These are phyloP conservation scores for Pseudopodoces humilis DNA, from an alignment of 2,113 vertebrate genomes.

Conservation along the genomic window DNA sequence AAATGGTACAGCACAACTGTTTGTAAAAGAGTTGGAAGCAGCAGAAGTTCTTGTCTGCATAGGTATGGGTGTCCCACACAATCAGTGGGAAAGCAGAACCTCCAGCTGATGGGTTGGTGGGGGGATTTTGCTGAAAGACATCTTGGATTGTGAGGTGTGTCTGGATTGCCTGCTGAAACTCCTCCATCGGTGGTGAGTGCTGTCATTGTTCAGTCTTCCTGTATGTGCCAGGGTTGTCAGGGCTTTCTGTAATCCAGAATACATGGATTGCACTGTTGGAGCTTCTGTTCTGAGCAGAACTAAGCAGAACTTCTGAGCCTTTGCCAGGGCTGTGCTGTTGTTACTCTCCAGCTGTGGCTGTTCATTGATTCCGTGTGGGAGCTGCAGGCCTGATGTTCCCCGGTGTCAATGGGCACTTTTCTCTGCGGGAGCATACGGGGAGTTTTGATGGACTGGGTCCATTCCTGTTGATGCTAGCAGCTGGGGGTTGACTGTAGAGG, in stretches of 20 bases:
- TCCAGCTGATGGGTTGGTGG: neutral
- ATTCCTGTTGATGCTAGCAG: neutral
- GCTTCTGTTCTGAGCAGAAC: neutral
- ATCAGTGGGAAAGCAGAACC: neutral
- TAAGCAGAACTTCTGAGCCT: neutral
- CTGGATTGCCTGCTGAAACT: neutral
- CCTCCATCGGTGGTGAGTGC: neutral
- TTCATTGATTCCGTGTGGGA: neutral
- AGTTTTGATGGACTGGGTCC: neutral
- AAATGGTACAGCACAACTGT: neutral
- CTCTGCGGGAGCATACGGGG: neutral
- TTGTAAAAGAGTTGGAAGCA: neutral
- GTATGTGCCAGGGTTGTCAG: neutral
- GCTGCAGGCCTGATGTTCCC: neutral
- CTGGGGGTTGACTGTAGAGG: neutral
- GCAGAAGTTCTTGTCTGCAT: neutral
- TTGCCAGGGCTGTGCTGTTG: neutral
- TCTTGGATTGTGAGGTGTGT: neutral
- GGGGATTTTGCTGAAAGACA: neutral
- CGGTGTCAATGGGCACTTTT: neutral
- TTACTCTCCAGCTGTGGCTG: neutral
- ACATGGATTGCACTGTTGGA: neutral
- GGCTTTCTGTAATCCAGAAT: neutral
- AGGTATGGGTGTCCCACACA: neutral
- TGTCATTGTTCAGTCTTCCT: neutral